Conservation (phyloP, 2,113 vertebrate species). For the Aegypius monachus region DNA sequence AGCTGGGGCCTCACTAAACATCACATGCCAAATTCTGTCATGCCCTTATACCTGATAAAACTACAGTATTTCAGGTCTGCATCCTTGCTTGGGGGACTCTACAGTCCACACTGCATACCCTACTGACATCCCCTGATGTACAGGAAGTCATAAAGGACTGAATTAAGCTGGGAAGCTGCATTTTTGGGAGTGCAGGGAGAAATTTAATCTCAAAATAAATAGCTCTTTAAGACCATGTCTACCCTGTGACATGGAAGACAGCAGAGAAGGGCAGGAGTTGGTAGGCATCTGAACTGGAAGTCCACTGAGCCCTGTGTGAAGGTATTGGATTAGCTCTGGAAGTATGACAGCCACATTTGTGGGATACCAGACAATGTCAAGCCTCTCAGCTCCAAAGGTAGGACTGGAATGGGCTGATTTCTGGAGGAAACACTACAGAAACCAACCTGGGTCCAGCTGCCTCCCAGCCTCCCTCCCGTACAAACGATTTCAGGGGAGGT, state of each 20-base stretch:
- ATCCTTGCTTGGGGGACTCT: background rate
- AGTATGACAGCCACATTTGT: background rate
- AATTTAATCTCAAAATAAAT: background rate
- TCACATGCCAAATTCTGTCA: background rate
- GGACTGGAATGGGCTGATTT: background rate
- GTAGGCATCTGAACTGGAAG: background rate
- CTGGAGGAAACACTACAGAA: background rate
- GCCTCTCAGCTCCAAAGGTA: background rate
- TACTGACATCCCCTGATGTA: background rate
- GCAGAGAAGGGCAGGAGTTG: background rate
- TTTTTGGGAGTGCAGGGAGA: background rate
- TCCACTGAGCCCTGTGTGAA: background rate
- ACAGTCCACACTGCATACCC: background rate
- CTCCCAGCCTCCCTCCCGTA: background rate
- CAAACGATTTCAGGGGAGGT: constrained; percentile 15
- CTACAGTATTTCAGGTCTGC: background rate
- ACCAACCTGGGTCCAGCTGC: background rate
- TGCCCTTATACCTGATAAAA: background rate
- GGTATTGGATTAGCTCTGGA: background rate
- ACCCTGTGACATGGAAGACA: background rate
- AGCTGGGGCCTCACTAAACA: background rate
- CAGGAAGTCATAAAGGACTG: background rate
- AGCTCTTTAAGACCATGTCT: background rate
- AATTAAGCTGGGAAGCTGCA: background rate
- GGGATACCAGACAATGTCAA: background rate